Base-by-base conservation (phyloP, 2,113 vertebrate genomes). In the Rana temporaria region DNA sequence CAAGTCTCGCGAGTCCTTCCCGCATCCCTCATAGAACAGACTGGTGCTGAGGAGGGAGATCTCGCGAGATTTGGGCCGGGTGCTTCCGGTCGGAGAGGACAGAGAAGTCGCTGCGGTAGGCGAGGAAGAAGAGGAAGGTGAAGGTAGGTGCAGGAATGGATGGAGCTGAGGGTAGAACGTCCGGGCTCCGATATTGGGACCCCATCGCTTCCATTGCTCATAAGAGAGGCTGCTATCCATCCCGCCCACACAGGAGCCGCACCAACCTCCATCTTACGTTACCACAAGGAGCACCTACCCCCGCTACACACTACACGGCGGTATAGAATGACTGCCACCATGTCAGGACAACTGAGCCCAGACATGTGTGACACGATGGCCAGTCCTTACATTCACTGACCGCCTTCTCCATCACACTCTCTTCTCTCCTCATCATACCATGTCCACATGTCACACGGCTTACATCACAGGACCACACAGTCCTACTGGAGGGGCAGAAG, bases 11-110 rank as follows among this genome's bases (percentile, higher is more conserved):
- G 81, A 83, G 72, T 6, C 15, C 6, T 26, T 9, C 79, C 70
- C n/a, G 14, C 60, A 42, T 17, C 32, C 26, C 69, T 52, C 30
- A 30, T 32, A 53, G 57, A 26, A 16, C 6, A 52, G 16, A 5
- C 2, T 24, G 0, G 22, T 0, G 4, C 5, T 9, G 65, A 18
- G 12, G 4, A 2, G 24, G 15, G 16, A n/a, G 17, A 3, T 76
- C 32, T 48, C 81, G 72, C 32, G 63, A 60, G 4, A 42, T 9
- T 75, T 59, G 59, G 32, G 20, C 53, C 52, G 70, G 80, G 20
- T 81, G 69, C 30, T 83, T 68, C 81, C 81, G 64, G 81, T 59
- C 20, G 52, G 63, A 83, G 72, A 83, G 81, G 63, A 76, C 53
- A 60, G 81, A 67, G 22, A 62, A 66, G 71, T 68, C 71, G 81